phyloP scores from a whole-genome alignment of 2,113 vertebrate species.

The Illadopsis cleaveri region DNA sequence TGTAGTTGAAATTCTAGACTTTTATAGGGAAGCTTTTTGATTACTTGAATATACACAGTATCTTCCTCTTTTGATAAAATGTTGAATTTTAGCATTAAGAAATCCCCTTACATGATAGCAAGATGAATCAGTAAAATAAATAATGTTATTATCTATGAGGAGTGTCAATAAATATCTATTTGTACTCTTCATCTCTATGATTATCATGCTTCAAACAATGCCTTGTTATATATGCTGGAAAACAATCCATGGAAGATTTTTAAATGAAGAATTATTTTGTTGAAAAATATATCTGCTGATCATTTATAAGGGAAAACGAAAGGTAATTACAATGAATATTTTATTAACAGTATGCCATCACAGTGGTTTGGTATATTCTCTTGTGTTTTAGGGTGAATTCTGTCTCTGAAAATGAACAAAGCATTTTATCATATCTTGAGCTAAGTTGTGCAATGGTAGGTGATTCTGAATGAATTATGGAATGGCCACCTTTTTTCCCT shows the following conservation, averaged over 20 bases:
- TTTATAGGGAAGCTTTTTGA: neutral
- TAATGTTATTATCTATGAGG: neutral
- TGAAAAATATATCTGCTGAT: neutral
- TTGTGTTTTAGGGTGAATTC: neutral
- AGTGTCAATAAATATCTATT: neutral
- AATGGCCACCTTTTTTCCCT: neutral
- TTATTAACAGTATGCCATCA: neutral
- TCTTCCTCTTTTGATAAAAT: neutral
- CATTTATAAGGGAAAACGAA: conserved; percentile 30
- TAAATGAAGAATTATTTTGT: neutral
- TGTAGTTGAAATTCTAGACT: neutral
- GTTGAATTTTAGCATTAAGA: neutral
- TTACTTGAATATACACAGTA: neutral
- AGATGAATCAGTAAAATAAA: neutral
- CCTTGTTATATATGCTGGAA: neutral
- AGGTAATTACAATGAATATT: neutral
- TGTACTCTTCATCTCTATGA: neutral
- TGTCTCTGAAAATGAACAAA: neutral
- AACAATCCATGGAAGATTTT: neutral
- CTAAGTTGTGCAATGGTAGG: neutral
- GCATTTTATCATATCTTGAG: neutral
- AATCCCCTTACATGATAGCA: neutral
- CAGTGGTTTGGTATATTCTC: neutral
- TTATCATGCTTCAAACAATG: neutral
- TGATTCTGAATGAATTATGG: neutral